Conservation (phyloP, 2,797 vertebrate species). For the Rhynchonycteris naso region DNA sequence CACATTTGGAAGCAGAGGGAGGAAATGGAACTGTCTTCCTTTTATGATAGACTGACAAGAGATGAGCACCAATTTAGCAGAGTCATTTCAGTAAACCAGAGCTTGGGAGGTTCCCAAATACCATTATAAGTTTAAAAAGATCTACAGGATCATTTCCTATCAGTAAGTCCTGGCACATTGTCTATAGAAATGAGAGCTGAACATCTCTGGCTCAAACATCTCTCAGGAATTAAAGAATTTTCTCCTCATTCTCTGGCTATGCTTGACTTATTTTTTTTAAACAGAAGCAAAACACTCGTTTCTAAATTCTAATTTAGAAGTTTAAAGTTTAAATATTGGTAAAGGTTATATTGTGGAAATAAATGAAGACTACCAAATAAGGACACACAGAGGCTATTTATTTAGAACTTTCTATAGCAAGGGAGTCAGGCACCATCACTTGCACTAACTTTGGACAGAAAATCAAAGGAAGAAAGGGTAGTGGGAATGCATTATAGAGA, state of each 20-base stretch:
- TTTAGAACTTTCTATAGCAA: background rate
- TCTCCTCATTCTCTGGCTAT: background rate
- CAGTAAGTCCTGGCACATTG: background rate
- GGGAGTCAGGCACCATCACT: too few relatives aligned
- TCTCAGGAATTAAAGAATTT: background rate
- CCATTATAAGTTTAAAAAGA: background rate
- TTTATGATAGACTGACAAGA: background rate
- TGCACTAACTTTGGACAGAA: background rate
- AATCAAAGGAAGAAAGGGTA: background rate
- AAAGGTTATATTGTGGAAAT: background rate
- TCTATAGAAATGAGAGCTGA: background rate
- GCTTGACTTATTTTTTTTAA: conserved; percentile 2
- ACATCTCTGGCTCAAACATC: background rate
- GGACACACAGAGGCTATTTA: background rate
- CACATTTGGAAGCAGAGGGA: background rate
- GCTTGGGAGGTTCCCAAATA: background rate
- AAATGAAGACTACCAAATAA: background rate
- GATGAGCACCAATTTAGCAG: background rate
- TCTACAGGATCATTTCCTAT: background rate
- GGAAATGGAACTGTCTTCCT: background rate
- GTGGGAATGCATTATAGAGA: background rate
- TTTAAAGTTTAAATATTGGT: background rate
- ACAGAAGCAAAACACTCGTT: background rate
- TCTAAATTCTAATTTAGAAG: background rate
- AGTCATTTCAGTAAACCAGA: background rate